Conservation (phyloP, 2,113 vertebrate genomes). For the Barbus barbus region DNA sequence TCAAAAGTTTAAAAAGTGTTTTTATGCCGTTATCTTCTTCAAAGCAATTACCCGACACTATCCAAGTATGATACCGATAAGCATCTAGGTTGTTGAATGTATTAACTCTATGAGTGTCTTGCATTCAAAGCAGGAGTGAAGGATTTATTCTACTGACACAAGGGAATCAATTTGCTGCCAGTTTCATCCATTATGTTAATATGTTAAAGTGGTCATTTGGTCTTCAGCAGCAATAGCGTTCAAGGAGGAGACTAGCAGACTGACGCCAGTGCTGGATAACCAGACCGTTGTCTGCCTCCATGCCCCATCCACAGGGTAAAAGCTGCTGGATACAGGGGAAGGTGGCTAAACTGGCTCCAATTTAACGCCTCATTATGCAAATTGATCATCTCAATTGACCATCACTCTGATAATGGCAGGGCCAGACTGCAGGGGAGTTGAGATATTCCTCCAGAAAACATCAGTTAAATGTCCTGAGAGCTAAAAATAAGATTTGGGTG, state of each 20-base stretch:
- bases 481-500: slow-evolving; percentile 67
- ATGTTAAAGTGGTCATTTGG: slow-evolving; percentile 37
- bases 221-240: background rate
- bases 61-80: slow-evolving; percentile 13
- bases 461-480: slow-evolving; percentile 62
- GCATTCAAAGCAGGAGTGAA: slow-evolving; percentile 12
- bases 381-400: slow-evolving; percentile 83
- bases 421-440: slow-evolving; percentile 66
- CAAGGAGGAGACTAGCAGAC: slow-evolving; percentile 4
- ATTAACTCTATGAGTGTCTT: slow-evolving; percentile 19
- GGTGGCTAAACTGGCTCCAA: slow-evolving; percentile 72
- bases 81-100: slow-evolving; percentile 25
- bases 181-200: slow-evolving; percentile 32
- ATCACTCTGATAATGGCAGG: slow-evolving; percentile 73
- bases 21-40: slow-evolving; percentile 4
- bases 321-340: slow-evolving; percentile 61
- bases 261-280: slow-evolving; percentile 25
- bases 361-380: slow-evolving; percentile 84
- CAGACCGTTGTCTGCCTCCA: slow-evolving; percentile 2
- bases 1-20: slow-evolving; percentile 27
- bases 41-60: slow-evolving; percentile 31
- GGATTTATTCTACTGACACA: slow-evolving; percentile 34
- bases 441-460: slow-evolving; percentile 66
- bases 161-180: slow-evolving; percentile 27
- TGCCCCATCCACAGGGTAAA: slow-evolving; percentile 60